A percentile compares a stretch with the other conserved stretches of the same genome.
Evolutionary conservation across 2,797 vertebrate genomes (phyloP).

Genomic region (Rhinichthys osculus): DNA sequence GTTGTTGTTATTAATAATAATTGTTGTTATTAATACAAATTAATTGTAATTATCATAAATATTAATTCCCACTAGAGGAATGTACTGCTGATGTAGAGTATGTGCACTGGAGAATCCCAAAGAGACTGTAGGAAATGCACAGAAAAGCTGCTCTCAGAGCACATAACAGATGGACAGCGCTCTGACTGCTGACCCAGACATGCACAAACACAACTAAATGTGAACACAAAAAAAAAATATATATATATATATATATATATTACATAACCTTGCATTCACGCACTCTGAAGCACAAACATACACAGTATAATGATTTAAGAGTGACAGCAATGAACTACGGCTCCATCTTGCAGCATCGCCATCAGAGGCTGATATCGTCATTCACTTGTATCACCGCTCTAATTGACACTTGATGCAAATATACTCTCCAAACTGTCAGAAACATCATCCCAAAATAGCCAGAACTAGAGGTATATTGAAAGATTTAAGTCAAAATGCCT

Average conservation of each 20-base stretch:
- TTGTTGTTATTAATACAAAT: not conserved
- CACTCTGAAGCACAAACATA: conserved; percentile 2
- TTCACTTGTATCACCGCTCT: conserved; percentile 27
- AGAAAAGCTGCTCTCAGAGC: conserved; percentile 43
- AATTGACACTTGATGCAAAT: conserved; percentile 46
- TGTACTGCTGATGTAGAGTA: not conserved
- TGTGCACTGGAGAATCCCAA: conserved; percentile 21
- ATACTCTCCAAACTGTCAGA: conserved; percentile 35
- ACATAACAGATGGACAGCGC: conserved; percentile 42
- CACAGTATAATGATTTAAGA: conserved; percentile 5
- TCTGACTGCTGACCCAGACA: conserved; percentile 32
- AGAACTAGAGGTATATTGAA: conserved; percentile 7
- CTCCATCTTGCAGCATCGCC: not conserved
- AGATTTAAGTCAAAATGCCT: conserved; percentile 29
- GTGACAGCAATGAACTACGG: not conserved
- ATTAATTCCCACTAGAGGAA: not conserved
- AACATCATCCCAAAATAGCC: conserved; percentile 33
- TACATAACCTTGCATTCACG: conserved; percentile 3
- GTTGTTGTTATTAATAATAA: not conserved
- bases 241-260: no score
- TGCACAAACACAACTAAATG: conserved; percentile 1
- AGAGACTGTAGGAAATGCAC: conserved; percentile 42
- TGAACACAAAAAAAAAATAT: conserved; percentile 3
- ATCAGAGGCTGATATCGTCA: conserved; percentile 21
- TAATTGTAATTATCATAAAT: not conserved